Base-by-base conservation (phyloP, 2,113 vertebrate species). In the Limnothrissa miodon region DNA sequence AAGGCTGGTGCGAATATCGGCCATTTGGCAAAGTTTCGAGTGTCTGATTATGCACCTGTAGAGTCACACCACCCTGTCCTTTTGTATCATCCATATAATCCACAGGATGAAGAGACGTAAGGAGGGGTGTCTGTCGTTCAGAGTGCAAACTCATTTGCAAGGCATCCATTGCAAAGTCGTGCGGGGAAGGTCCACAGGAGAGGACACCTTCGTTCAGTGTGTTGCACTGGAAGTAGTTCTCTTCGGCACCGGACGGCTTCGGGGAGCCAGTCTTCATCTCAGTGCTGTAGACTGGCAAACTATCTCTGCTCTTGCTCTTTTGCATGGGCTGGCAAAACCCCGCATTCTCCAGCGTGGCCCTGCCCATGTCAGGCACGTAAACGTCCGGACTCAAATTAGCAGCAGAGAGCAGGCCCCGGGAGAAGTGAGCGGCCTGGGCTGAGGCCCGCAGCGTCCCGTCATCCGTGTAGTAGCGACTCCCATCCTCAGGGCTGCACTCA, bases 181-280 rank as follows among this genome's bases (percentile, higher is more conserved):
- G 95, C 81, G 96, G 93, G 1, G 96, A 96, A 0, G 96, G 93
- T 51, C 94, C 95, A 0, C 95, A 95, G 78, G 96, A 95, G 82
- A 96, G 93, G 1, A 95, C 96, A 89, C 66, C 66, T 33, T 98
- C 97, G 33, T 96, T 96, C 56, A 95, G 96, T 17, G 96, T 95
- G 83, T 96, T 95, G 83, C 97, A 98, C 89, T 98, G 97, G 92
- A 98, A 98, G 91, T 98, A 99, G 91, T 36, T 74, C 66, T 98
- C 96, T 39, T 98, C 97, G 0, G 95, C 86, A 3, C 95, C 87
- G 2, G 93, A 90, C 53, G 94, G 92, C 90, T 98, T 98, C 10
- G 96, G 89, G 9, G 96, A 96, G 89, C 97, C 96, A 15, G 95
- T 93, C 78, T 91, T 95, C 87, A 95, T 93, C 9, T 96, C 96